phyloP scores from a whole-genome alignment of 2,797 vertebrate genomes.

The Melanotaenia trifasciata region DNA sequence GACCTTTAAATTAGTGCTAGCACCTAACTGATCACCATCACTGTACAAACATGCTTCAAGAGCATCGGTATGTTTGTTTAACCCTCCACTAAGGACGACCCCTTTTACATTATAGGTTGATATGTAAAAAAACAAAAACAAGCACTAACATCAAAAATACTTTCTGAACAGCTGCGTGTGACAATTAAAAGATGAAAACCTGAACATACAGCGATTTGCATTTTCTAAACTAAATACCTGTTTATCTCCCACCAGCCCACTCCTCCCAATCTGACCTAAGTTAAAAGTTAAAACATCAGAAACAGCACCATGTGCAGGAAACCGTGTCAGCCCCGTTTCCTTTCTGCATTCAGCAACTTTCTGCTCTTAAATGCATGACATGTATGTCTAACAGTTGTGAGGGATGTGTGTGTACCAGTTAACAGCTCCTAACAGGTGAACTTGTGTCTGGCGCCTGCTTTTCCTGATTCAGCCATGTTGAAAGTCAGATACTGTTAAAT shows the following conservation, averaged over 20 bases:
- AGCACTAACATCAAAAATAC: not conserved
- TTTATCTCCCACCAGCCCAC: too few species aligned
- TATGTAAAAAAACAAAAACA: not conserved
- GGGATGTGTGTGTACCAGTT: not conserved
- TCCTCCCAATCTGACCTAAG: too few species aligned
- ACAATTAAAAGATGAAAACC: too few species aligned
- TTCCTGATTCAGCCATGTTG: not conserved
- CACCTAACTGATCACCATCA: not conserved
- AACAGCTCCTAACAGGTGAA: not conserved
- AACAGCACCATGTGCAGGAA: not conserved
- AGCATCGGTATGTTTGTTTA: not conserved
- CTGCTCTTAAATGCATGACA: not conserved
- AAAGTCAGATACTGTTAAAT: not conserved
- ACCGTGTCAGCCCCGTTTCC: not conserved
- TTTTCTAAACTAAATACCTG: too few species aligned
- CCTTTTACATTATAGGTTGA: not conserved
- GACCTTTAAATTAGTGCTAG: too few species aligned
- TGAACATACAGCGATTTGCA: too few species aligned
- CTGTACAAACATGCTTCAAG: not conserved
- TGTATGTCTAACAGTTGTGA: not conserved
- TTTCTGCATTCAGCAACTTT: not conserved
- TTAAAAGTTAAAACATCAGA: not conserved
- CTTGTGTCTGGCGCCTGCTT: not conserved
- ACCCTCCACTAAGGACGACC: not conserved
- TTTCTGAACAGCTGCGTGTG: not conserved